These are phyloP conservation scores for Ditylenchus weischeri DNA, from an alignment of 2,888 invertebrate genomes.

Conservation along the genomic window DNA sequence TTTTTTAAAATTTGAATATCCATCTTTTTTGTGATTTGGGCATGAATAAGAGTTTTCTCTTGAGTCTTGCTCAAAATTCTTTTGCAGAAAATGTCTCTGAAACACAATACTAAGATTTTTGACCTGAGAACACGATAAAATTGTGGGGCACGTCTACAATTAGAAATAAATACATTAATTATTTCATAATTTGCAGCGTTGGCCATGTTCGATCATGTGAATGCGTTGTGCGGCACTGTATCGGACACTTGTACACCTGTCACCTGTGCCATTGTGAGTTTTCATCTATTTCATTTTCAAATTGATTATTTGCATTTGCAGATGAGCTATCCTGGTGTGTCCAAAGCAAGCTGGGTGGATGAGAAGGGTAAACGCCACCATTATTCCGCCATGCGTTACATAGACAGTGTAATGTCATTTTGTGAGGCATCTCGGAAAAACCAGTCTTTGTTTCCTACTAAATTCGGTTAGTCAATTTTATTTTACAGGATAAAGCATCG, in stretches of 20 bases:
- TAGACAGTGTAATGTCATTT: conserved; percentile 53
- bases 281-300: neutral
- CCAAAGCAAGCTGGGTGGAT: conserved; percentile 52
- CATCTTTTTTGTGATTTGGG: too few relatives aligned
- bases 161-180: too few relatives aligned
- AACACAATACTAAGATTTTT: too few relatives aligned
- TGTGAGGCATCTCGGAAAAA: conserved; percentile 49
- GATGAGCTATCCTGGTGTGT: conserved; percentile 37
- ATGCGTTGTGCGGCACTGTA: conserved; percentile 94
- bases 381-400: conserved; percentile 55
- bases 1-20: too few relatives aligned
- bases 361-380: conserved; percentile 51
- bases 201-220: conserved; percentile 88
- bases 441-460: conserved; percentile 54
- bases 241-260: conserved; percentile 96
- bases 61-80: too few relatives aligned
- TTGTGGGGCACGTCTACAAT: too few relatives aligned
- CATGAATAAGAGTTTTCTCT: too few relatives aligned
- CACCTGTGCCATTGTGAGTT: conserved; percentile 67
- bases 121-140: too few relatives aligned
- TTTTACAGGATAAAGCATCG: neutral
- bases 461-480: conserved; percentile 43
- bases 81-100: too few relatives aligned
- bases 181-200: conserved; percentile 42
- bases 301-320: neutral